These are phyloP conservation scores for Notolabrus celidotus DNA, from an alignment of 2,797 vertebrate species.

Conservation along the genomic window DNA sequence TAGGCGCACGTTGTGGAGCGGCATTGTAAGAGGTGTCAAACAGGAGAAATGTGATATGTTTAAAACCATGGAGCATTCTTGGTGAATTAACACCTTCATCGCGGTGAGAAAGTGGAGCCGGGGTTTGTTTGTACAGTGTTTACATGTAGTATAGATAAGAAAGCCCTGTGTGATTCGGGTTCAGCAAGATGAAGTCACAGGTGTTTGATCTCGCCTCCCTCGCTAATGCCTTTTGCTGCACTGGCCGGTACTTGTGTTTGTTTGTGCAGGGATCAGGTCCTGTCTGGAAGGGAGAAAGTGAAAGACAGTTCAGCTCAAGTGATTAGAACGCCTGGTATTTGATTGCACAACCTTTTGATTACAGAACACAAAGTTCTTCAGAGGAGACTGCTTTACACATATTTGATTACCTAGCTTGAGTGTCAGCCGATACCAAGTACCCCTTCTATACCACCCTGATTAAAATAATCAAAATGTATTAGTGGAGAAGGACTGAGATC, in stretches of 20 bases:
- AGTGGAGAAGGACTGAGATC: no score
- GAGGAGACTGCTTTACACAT: no score
- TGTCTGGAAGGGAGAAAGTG: not conserved
- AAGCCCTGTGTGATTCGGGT: not conserved
- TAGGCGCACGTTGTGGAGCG: constrained; percentile 6
- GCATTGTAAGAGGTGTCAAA: constrained; percentile 55
- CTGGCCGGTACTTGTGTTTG: no score
- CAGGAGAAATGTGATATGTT: constrained; percentile 58
- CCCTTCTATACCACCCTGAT: no score
- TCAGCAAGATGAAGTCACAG: not conserved
- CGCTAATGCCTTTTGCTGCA: no score
- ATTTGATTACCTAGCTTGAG: no score
- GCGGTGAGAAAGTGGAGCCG: constrained; percentile 11
- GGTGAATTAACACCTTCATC: constrained; percentile 40
- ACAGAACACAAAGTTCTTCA: no score
- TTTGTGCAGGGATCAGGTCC: no score
- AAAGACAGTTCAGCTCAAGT: constrained; percentile 11
- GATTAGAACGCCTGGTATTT: constrained; percentile 1
- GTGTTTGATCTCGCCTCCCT: not conserved
- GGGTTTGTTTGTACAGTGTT: constrained; percentile 45
- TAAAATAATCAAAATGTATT: no score
- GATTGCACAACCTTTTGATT: constrained; percentile 9
- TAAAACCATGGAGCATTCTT: constrained; percentile 53
- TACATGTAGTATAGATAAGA: constrained; percentile 13
- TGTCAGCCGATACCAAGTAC: no score